Evolutionary conservation across 23 tunicate genomes (phyloP), one percentile per base, ranked within the genome.

Genomic region (Pegea sp.): DNA sequence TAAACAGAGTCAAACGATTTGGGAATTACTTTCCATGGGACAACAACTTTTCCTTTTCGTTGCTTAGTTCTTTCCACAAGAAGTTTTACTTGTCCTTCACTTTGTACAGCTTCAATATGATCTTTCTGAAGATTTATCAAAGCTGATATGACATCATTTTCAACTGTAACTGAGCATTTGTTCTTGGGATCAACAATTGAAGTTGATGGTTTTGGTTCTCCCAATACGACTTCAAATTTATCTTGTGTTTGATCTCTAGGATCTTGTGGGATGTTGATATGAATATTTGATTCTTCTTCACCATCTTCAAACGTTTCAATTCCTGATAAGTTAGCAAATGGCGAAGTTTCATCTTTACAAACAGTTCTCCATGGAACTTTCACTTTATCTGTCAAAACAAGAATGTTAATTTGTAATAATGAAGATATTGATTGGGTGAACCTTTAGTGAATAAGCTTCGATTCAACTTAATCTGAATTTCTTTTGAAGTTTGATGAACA

Each of bases 1-100:
- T 84, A 84, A 51, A 78, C 87, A 4, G 95, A 84, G 38, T 84
- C 95, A 0, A 70, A 51, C 11, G 50, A 31, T 13, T 84, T 72
- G 5, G 95, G 84, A 1, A 74, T 70, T 24, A 84, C 60, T 52
- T 74, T 73, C 95, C 95, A 84, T 43, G 95, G 95, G 4, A 84
- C 76, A 19, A 74, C 63, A 0, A 84, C 84, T 42, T 69, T 26
- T 34, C 95, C 95, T 0, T 56, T 43, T 21, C 61, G 32, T 6
- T 30, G 61, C 46, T 74, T 71, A 24, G 26, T 23, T 7, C 95
- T 59, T 1, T n/a, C 31, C 3, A 84, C 42, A 28, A 52, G 59
- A 24, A 84, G 13, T 33, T 50, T 21, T 5, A 64, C 44, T 22
- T 60, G 63, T 3, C 76, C 71, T 44, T 67, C 49, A 66, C 95